These are phyloP conservation scores for Cyclopterus lumpus DNA, from an alignment of 2,797 vertebrate species.

Conservation along the genomic window DNA sequence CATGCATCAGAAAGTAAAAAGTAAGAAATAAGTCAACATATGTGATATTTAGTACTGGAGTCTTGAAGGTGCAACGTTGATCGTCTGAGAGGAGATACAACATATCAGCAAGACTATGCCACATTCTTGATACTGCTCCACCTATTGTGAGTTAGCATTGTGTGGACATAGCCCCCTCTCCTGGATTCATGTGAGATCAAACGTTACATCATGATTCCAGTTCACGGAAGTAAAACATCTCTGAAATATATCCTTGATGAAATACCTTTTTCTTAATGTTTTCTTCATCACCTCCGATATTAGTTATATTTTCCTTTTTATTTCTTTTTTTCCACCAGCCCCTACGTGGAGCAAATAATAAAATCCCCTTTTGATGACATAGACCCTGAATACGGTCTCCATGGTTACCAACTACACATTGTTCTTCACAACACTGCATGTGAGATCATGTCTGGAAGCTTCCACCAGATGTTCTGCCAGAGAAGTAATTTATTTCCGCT, in stretches of 20 bases:
- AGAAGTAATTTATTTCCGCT: slow-evolving; percentile 82
- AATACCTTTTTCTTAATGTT: slow-evolving; percentile 1
- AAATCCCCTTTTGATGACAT: slow-evolving; percentile 83
- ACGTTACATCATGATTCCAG: background rate
- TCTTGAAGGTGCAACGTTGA: background rate
- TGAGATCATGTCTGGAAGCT: slow-evolving; percentile 85
- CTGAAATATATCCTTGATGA: background rate
- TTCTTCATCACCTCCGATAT: background rate
- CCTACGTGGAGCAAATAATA: slow-evolving; percentile 71
- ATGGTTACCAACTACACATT: slow-evolving; percentile 89
- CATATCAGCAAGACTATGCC: background rate
- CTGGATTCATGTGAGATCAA: slow-evolving; percentile 62
- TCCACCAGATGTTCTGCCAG: slow-evolving; percentile 85
- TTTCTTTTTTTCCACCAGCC: slow-evolving; percentile 67
- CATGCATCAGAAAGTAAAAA: background rate
- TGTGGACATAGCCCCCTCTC: slow-evolving; percentile 77
- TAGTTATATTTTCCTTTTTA: background rate
- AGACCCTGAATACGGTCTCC: slow-evolving; percentile 89
- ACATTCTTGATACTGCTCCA: background rate
- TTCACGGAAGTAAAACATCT: slow-evolving; percentile 1
- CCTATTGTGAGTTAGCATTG: background rate
- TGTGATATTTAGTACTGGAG: background rate
- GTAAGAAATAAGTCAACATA: background rate
- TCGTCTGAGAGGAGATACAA: background rate
- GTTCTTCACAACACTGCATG: slow-evolving; percentile 83